Percentiles rank a stretch among this genome's conserved stretches.
Evolutionary conservation across 1,140 invertebrate genomes (phyloP).

Genomic region (Ephestia elutella): DNA sequence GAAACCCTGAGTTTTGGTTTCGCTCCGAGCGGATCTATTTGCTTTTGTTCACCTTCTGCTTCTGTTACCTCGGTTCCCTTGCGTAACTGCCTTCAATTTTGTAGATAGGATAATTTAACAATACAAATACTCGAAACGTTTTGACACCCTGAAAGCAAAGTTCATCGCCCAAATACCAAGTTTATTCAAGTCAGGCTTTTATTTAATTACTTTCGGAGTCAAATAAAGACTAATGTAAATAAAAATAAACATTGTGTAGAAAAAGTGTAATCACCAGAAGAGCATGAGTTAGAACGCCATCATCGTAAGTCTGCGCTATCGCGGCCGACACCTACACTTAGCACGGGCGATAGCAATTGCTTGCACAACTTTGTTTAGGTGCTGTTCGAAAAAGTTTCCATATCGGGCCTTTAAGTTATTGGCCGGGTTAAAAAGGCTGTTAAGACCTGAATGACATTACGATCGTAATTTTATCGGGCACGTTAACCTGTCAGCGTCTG

Average conservation of each 20-base stretch:
- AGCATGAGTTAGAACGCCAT: slow-evolving; percentile 20
- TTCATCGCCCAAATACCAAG: too few relatives aligned
- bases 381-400: slow-evolving; percentile 34
- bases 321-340: slow-evolving; percentile 28
- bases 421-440: slow-evolving; percentile 40
- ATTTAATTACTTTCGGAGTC: too few relatives aligned
- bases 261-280: not conserved
- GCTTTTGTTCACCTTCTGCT: slow-evolving; percentile 14
- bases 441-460: slow-evolving; percentile 44
- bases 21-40: slow-evolving; percentile 20
- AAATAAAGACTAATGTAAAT: not conserved
- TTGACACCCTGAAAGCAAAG: too few relatives aligned
- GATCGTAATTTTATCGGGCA: slow-evolving; percentile 42
- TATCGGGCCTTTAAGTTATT: slow-evolving; percentile 40
- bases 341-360: slow-evolving; percentile 13
- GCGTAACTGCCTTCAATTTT: not conserved
- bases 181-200: too few relatives aligned
- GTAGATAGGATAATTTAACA: not conserved
- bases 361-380: slow-evolving; percentile 35
- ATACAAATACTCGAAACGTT: too few relatives aligned
- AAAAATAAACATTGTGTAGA: not conserved
- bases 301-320: slow-evolving; percentile 39
- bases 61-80: slow-evolving; percentile 21
- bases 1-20: slow-evolving; percentile 28
- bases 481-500: slow-evolving; percentile 36